A percentile compares a stretch with the other conserved stretches of the same genome.
Conservation (phyloP, 2,113 vertebrate species). For the Thomomys bottae region DNA sequence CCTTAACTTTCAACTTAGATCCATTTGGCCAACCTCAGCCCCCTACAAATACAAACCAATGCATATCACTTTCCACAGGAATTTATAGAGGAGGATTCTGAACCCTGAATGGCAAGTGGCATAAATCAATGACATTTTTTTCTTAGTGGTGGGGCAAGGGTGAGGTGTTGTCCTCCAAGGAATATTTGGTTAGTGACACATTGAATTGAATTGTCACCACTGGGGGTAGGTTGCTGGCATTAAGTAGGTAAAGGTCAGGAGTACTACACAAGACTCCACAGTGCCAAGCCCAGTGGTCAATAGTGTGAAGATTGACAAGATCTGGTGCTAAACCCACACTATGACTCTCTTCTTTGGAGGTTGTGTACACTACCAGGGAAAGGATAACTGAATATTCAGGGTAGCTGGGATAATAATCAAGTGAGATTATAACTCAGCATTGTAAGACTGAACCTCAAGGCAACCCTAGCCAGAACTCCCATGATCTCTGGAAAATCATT, state of each 20-base stretch:
- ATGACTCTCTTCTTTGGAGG: background rate
- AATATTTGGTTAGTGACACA: background rate
- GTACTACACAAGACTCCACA: background rate
- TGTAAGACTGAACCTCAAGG: background rate
- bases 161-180: background rate
- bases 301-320: background rate
- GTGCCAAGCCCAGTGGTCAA: background rate
- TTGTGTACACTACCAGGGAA: background rate
- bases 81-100: background rate
- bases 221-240: background rate
- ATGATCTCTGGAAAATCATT: slow-evolving; percentile 27
- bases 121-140: background rate
- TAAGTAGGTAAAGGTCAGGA: background rate
- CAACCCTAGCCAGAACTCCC: background rate
- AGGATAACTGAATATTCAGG: background rate
- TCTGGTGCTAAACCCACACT: background rate
- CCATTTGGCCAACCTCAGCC: slow-evolving; percentile 15
- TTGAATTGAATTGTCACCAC: background rate
- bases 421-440: background rate
- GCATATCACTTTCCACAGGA: background rate
- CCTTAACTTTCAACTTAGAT: background rate
- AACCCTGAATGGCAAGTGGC: background rate
- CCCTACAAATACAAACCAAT: slow-evolving; percentile 5
- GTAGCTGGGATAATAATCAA: background rate
- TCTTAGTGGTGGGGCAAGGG: background rate